phyloP scores from a whole-genome alignment of 2,888 invertebrate species.

The Monochamus alternatus region DNA sequence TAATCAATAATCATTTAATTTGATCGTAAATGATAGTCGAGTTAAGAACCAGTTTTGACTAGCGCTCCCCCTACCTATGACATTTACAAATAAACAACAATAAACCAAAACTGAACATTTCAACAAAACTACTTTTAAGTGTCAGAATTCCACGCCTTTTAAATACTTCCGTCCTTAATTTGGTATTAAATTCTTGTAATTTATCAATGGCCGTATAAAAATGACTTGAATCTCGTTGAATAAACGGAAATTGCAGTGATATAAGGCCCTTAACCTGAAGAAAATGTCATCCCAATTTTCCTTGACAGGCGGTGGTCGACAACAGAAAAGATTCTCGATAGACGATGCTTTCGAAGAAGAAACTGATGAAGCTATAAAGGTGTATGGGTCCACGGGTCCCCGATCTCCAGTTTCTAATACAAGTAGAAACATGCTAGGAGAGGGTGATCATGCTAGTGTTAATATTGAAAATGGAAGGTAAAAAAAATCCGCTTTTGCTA shows the following conservation, averaged over 20 bases:
- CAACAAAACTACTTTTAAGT: not conserved
- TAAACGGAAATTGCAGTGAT: not conserved
- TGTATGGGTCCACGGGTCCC: constrained; percentile 85
- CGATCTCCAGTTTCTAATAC: constrained; percentile 75
- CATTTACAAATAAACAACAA: constrained; percentile 8
- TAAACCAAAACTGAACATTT: not conserved
- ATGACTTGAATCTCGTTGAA: constrained; percentile 34
- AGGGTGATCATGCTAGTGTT: constrained; percentile 71
- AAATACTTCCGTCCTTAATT: constrained; percentile 14
- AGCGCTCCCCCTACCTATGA: not conserved
- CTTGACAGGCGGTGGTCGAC: constrained; percentile 59
- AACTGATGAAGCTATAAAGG: constrained; percentile 86
- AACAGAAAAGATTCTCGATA: constrained; percentile 83
- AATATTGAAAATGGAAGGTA: constrained; percentile 64
- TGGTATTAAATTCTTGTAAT: not conserved
- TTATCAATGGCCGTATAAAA: constrained; percentile 20
- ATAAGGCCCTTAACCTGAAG: constrained; percentile 30
- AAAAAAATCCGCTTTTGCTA: constrained; percentile 38
- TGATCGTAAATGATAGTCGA: not conserved
- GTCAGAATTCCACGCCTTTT: not conserved
- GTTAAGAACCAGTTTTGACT: too few species aligned
- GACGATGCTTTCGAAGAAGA: constrained; percentile 91
- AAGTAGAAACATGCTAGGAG: constrained; percentile 73
- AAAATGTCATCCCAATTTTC: constrained; percentile 60
- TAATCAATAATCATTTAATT: not conserved